Evolutionary conservation across 2,888 invertebrate species (phyloP).

Genomic region (Plemyria rubiginata): DNA sequence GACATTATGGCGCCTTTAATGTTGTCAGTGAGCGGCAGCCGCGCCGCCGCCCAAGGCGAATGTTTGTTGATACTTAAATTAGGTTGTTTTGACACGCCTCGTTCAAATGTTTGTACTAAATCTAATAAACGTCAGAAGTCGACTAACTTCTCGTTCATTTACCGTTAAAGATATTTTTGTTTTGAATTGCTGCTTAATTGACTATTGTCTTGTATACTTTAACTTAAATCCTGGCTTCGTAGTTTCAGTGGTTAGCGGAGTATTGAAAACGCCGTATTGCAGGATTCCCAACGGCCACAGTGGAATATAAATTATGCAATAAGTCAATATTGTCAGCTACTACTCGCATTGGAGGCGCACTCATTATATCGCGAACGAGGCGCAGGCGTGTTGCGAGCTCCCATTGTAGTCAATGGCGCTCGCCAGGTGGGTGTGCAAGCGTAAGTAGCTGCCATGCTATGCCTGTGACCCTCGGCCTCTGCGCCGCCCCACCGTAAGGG

Average conservation of each 20-base stretch:
- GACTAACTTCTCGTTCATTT: constrained; percentile 73
- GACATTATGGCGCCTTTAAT: constrained; percentile 85
- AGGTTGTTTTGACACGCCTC: constrained; percentile 84
- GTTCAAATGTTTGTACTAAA: constrained; percentile 83
- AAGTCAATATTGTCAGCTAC: constrained; percentile 75
- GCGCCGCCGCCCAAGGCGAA: constrained; percentile 75
- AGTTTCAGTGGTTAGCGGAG: constrained; percentile 38
- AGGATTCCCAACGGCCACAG: constrained; percentile 52
- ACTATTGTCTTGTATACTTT: constrained; percentile 40
- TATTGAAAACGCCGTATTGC: constrained; percentile 62
- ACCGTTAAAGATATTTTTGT: constrained; percentile 60
- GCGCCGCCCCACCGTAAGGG: constrained; percentile 42
- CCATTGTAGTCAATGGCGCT: constrained; percentile 81
- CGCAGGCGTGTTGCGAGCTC: constrained; percentile 62
- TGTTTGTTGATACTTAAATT: constrained; percentile 85
- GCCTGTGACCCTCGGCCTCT: constrained; percentile 61
- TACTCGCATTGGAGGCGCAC: constrained; percentile 69
- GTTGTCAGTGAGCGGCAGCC: constrained; percentile 79
- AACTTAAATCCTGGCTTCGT: constrained; percentile 45
- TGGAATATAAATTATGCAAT: constrained; percentile 66
- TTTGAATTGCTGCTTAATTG: constrained; percentile 44
- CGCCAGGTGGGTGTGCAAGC: constrained; percentile 80
- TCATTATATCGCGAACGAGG: constrained; percentile 60
- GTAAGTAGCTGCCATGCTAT: constrained; percentile 67
- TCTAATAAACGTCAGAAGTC: constrained; percentile 81